These are phyloP conservation scores for Brenthis daphne DNA, from an alignment of 2,888 invertebrate genomes.

Conservation along the genomic window DNA sequence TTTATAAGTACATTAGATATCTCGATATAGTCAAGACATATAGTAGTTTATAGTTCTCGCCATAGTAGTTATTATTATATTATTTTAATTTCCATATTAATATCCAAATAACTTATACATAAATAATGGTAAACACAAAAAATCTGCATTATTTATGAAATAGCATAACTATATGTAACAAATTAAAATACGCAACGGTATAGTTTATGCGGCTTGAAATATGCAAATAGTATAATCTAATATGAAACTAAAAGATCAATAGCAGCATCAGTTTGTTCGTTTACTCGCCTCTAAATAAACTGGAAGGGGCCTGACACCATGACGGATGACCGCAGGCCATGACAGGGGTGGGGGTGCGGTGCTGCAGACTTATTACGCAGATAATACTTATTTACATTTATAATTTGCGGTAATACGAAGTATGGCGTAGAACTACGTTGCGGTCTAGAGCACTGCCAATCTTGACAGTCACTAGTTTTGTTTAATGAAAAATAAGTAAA, in stretches of 20 bases:
- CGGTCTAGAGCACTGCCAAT: no score
- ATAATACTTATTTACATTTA: constrained; percentile 10
- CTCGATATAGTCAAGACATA: no score
- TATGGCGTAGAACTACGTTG: background rate
- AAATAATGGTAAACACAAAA: no score
- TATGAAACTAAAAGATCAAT: background rate
- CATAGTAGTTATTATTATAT: background rate
- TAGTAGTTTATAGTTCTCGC: background rate
- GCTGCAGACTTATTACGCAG: constrained; percentile 4
- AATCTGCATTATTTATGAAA: no score
- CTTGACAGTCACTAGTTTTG: no score
- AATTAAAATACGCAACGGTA: background rate
- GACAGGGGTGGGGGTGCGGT: constrained; percentile 8
- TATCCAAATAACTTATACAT: no score
- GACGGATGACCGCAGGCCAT: constrained; percentile 23
- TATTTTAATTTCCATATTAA: no score
- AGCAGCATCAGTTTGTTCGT: background rate
- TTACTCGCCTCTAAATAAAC: constrained; percentile 12
- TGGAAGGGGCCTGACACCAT: constrained; percentile 13
- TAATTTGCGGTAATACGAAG: background rate
- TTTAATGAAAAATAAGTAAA: no score
- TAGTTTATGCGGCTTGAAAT: background rate
- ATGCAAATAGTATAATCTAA: constrained; percentile 1
- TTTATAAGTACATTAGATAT: no score
- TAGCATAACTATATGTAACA: no score